These are phyloP conservation scores for Octodonta nipae DNA, from an alignment of 2,888 invertebrate genomes.

Conservation along the genomic window DNA sequence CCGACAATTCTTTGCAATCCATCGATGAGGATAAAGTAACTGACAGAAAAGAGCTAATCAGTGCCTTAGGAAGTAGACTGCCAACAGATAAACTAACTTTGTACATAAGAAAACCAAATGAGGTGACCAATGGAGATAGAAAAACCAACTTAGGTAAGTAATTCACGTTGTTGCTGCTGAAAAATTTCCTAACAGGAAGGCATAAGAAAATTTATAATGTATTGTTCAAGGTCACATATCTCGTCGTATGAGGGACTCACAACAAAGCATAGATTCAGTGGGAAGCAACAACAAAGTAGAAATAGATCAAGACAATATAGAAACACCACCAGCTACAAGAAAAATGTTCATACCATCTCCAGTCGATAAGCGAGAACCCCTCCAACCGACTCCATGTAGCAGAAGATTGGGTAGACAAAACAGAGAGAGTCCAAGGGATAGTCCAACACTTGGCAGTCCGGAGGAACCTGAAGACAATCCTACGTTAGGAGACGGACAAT, in stretches of 20 bases:
- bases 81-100: constrained; percentile 45
- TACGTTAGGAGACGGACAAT: constrained; percentile 60
- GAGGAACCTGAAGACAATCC: constrained; percentile 36
- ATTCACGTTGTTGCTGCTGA: constrained; percentile 14
- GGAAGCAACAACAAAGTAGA: constrained; percentile 54
- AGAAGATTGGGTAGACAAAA: constrained; percentile 35
- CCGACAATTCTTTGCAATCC: constrained; percentile 35
- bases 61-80: constrained; percentile 39
- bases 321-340: constrained; percentile 73
- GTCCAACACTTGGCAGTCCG: constrained; percentile 16
- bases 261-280: constrained; percentile 15
- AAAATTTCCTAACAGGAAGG: too few species aligned
- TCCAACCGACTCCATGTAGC: constrained; percentile 41
- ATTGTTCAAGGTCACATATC: too few species aligned
- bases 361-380: constrained; percentile 39
- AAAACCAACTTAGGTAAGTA: too few species aligned
- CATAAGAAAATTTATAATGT: too few species aligned
- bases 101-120: constrained; percentile 43
- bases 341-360: constrained; percentile 52
- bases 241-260: constrained; percentile 16
- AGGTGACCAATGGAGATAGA: constrained; percentile 1
- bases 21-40: constrained; percentile 39
- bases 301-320: constrained; percentile 81
- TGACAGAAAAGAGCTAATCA: constrained; percentile 42
- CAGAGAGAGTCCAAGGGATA: too few species aligned